These are phyloP conservation scores for Araneus ventricosus DNA, from an alignment of 1,140 invertebrate species.

Conservation along the genomic window DNA sequence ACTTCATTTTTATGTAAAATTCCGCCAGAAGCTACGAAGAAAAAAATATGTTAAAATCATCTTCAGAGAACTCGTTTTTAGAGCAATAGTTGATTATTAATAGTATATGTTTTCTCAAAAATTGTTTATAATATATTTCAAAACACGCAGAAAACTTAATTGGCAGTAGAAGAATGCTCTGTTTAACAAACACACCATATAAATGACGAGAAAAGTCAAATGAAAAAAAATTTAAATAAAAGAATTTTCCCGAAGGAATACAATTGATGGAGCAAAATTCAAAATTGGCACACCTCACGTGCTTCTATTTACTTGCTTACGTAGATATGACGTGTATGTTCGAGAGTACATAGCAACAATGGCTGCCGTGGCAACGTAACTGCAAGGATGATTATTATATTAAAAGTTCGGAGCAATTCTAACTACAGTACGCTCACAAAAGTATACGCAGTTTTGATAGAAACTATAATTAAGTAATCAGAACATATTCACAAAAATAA, in stretches of 20 bases:
- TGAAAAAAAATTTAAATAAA: no score
- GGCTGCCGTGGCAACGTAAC: slow-evolving; percentile 49
- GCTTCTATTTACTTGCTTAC: slow-evolving; percentile 73
- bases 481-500: background rate
- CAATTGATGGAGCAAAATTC: background rate
- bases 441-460: no score
- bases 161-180: background rate
- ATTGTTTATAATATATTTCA: background rate
- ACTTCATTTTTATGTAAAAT: no score
- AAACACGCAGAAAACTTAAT: background rate
- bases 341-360: slow-evolving; percentile 57
- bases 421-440: background rate
- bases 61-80: no score
- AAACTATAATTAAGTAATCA: no score
- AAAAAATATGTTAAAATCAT: no score
- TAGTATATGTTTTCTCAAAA: background rate
- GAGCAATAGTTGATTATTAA: no score
- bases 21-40: no score
- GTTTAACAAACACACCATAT: background rate
- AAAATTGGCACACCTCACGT: slow-evolving; percentile 59
- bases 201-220: no score
- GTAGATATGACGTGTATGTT: background rate
- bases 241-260: no score
- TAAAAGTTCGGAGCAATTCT: background rate
- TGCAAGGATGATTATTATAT: background rate